Base-by-base conservation (phyloP, 2,113 vertebrate genomes). In the Bujurquina vittata region DNA sequence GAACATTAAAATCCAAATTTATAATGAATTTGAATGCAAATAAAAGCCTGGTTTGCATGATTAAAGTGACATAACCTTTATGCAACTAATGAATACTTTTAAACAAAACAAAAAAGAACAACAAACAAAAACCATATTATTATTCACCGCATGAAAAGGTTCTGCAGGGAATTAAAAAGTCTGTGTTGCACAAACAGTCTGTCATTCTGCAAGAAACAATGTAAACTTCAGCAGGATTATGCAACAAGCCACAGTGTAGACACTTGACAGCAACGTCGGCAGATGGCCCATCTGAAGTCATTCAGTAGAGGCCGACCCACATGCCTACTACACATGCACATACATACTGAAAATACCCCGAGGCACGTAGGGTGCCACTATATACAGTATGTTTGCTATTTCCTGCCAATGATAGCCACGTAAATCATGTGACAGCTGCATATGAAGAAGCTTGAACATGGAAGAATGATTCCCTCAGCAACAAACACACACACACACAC, bases 161-260 rank as follows among this genome's bases (percentile, higher is more conserved):
- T 69, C 23, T 29, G 9, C 40, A 18, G 40, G 15, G 40, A 29
- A 69, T 26, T 29, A 20, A 20, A 69, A 18, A 31, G 20, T 52
- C 29, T 17, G 10, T 69, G 65, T 52, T 69, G 23, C 23, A 29
- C 29, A 72, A 72, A 72, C 46, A 31, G 17, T 26, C 67, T 67
- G 23, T 69, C 17, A 52, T 52, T 69, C 0, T 69, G 65, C 10
- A 52, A 69, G 29, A 69, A 52, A 46, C 4, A 29, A 77, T 80
- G 43, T 59, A 60, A 37, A 77, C 73, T 61, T 87, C 46, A 35
- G 46, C 73, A 58, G 56, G 49, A 81, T 94, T 88, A 92, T 84
- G 87, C 59, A 94, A 91, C 52, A 43, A 76, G 78, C 62, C 14
- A 22, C 79, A 40, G 55, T 11, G 29, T 5, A 31, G 75, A 8